These are phyloP conservation scores for Dione juno DNA, from an alignment of 2,888 invertebrate species.

Conservation along the genomic window DNA sequence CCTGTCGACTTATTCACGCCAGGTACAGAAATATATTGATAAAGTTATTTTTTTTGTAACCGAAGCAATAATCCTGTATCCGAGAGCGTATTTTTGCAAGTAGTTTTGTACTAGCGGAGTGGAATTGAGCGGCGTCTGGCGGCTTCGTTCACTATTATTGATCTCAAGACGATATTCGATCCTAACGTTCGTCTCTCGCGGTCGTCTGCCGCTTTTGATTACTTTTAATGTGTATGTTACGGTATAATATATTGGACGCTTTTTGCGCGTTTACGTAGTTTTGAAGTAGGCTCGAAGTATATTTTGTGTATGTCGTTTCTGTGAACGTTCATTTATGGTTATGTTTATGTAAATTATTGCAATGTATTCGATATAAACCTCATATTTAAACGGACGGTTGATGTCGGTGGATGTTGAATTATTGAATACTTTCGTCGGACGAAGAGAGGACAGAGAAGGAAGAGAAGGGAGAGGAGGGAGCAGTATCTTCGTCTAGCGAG, in stretches of 20 bases:
- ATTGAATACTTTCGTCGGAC: slow-evolving; percentile 41
- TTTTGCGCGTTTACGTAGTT: slow-evolving; percentile 77
- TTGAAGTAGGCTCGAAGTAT: slow-evolving; percentile 71
- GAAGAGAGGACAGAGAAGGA: too few relatives aligned
- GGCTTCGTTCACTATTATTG: slow-evolving; percentile 60
- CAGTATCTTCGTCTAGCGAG: slow-evolving; percentile 31
- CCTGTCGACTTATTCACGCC: not conserved
- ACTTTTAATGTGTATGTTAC: slow-evolving; percentile 72
- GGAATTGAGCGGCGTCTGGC: slow-evolving; percentile 46
- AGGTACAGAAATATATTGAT: not conserved
- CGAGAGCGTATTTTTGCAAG: slow-evolving; percentile 5
- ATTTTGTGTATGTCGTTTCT: slow-evolving; percentile 72
- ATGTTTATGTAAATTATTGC: slow-evolving; percentile 78
- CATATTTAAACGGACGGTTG: slow-evolving; percentile 62
- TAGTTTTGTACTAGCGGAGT: slow-evolving; percentile 39
- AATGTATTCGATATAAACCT: slow-evolving; percentile 67
- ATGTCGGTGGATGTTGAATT: slow-evolving; percentile 65
- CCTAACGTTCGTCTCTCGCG: slow-evolving; percentile 74
- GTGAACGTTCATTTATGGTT: slow-evolving; percentile 72
- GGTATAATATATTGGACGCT: slow-evolving; percentile 66
- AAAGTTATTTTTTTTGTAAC: slow-evolving; percentile 15
- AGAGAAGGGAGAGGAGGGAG: slow-evolving; percentile 12
- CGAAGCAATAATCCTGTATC: not conserved
- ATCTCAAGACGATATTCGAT: slow-evolving; percentile 82
- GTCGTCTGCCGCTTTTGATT: slow-evolving; percentile 69